Conservation (phyloP, 1,140 invertebrate genomes). For the Tetragnatha versicolor region DNA sequence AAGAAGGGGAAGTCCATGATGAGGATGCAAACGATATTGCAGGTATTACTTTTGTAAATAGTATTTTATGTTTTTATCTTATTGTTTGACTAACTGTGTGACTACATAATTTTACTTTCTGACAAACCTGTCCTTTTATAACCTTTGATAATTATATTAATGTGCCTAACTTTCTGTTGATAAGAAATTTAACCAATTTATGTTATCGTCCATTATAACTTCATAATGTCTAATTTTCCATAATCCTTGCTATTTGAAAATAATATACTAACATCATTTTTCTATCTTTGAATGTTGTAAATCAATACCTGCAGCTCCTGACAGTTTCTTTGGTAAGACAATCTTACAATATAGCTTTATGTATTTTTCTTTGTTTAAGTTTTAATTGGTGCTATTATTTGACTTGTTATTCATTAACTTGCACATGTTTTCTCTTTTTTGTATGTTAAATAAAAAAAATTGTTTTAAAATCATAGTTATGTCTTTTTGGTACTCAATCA, state of each 20-base stretch:
- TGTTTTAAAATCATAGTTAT: too few species aligned
- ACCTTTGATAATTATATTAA: not conserved
- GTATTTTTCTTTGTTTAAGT: too few species aligned
- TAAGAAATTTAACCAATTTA: not conserved
- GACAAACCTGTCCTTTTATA: too few species aligned
- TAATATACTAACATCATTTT: conserved; percentile 34
- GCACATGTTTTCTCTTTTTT: too few species aligned
- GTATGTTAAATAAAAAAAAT: too few species aligned
- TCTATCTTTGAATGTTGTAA: conserved; percentile 27
- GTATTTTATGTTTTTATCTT: too few species aligned
- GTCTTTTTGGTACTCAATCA: too few species aligned
- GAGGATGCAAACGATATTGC: conserved; percentile 87
- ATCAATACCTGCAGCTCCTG: conserved; percentile 78
- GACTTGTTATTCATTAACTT: too few species aligned
- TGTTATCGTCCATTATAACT: not conserved
- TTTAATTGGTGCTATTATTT: too few species aligned
- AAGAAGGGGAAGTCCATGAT: conserved; percentile 75
- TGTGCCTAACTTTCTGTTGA: not conserved
- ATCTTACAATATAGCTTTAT: conserved; percentile 8
- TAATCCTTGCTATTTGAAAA: not conserved
- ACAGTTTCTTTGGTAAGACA: conserved; percentile 98
- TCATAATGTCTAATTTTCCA: conserved; percentile 13
- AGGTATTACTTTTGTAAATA: conserved; percentile 75
- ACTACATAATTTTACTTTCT: too few species aligned
- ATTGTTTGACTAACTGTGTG: too few species aligned